phyloP scores from a whole-genome alignment of 1,140 invertebrate species.

The Rhyzopertha dominica region DNA sequence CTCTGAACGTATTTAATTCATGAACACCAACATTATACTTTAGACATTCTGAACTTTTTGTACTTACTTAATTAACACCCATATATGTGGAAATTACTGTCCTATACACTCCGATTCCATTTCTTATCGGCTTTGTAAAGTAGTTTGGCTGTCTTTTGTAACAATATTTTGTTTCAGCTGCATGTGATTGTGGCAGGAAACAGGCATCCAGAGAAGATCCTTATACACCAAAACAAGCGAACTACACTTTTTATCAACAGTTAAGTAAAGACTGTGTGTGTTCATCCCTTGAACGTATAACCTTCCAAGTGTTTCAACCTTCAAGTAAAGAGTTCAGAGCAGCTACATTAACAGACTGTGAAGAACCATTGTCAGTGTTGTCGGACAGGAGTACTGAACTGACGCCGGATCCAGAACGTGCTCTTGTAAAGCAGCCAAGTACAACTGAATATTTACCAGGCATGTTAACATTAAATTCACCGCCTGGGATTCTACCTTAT shows the following conservation, averaged over 20 bases:
- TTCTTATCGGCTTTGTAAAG: background rate
- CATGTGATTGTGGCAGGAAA: conserved; percentile 87
- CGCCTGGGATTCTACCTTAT: conserved; percentile 71
- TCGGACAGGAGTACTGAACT: conserved; percentile 29
- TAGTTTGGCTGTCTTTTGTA: conserved; percentile 3
- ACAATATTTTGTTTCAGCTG: conserved; percentile 44
- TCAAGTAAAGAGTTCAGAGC: conserved; percentile 59
- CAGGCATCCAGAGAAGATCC: conserved; percentile 84
- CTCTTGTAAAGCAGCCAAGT: conserved; percentile 65
- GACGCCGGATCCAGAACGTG: conserved; percentile 26
- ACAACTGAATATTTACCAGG: conserved; percentile 87
- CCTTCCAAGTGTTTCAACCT: conserved; percentile 82
- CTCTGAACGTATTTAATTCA: too few relatives aligned
- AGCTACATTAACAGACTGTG: conserved; percentile 29
- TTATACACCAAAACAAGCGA: conserved; percentile 77
- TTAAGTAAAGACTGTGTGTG: conserved; percentile 73
- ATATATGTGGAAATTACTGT: background rate
- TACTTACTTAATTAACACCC: too few relatives aligned
- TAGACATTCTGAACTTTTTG: too few relatives aligned
- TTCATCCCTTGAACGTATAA: conserved; percentile 58
- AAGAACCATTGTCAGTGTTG: conserved; percentile 30
- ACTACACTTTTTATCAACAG: conserved; percentile 78
- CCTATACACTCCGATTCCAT: too few relatives aligned
- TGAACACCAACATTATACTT: too few relatives aligned
- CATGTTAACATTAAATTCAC: conserved; percentile 80